Conservation (phyloP, 1,140 invertebrate species). For the Temnothorax curvispinosus region DNA sequence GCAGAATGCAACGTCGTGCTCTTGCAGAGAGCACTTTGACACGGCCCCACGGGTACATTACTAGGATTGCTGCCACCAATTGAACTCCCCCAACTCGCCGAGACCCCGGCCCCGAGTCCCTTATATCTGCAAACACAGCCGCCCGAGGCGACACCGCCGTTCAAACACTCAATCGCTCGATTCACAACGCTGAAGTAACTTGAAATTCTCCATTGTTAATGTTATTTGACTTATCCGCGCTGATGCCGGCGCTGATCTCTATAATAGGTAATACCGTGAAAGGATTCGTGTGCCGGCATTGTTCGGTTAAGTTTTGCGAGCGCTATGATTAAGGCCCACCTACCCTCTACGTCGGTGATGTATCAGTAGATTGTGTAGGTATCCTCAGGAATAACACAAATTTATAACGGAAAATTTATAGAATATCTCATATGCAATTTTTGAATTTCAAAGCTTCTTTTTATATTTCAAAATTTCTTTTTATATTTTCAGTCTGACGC, state of each 20-base stretch:
- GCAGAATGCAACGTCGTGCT: slow-evolving; percentile 75
- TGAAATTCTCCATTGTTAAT: slow-evolving; percentile 80
- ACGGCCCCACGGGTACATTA: slow-evolving; percentile 84
- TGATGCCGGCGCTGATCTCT: slow-evolving; percentile 78
- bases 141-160: slow-evolving; percentile 79
- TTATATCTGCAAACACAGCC: slow-evolving; percentile 80
- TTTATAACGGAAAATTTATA: not conserved
- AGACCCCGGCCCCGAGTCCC: slow-evolving; percentile 64
- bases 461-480: not conserved
- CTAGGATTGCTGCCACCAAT: slow-evolving; percentile 81
- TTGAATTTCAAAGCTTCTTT: not conserved
- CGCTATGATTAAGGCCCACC: slow-evolving; percentile 50
- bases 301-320: slow-evolving; percentile 44
- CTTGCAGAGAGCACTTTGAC: slow-evolving; percentile 81
- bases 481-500: not conserved
- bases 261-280: slow-evolving; percentile 72
- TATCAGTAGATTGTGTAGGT: not conserved
- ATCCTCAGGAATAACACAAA: not conserved
- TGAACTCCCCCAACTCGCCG: slow-evolving; percentile 70
- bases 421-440: not conserved
- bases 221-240: slow-evolving; percentile 81
- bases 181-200: slow-evolving; percentile 76
- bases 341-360: too few relatives aligned
- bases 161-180: slow-evolving; percentile 83
- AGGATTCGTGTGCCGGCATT: slow-evolving; percentile 53